Evolutionary conservation across 1,140 invertebrate species (phyloP), one percentile per base, ranked within the genome.

Genomic region (Panulirus ornatus): DNA sequence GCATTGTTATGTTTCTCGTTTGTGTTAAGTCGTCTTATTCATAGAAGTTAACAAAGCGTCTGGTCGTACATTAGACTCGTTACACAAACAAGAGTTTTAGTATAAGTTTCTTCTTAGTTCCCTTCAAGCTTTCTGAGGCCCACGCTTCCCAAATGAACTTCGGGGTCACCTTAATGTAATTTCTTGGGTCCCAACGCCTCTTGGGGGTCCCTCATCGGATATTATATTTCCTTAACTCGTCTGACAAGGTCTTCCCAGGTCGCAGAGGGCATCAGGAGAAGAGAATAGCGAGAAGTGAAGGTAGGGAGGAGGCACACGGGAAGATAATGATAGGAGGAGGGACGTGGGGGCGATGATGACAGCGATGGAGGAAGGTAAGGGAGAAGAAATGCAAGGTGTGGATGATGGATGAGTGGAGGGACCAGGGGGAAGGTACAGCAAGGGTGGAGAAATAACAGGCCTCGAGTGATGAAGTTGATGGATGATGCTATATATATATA

Each of bases 341-440:
- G 58, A 66, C n/a, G n/a, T 66, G 58, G 27, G n/a, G 58, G n/a
- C 58, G n/a, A 66, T 66, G 30, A 66, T 66, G 58, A 22, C 27
- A 27, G 22, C 8, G 54, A 58, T 19, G n/a, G 44, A 47, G 22
- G 58, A 66, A 27, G 58, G 11, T 58, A 11, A 27, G 22, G 58
- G n/a, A 66, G 58, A 8, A 22, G n/a, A 66, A n/a, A 5, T n/a
- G 11, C 58, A 30, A 27, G 54, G 14, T 19, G 19, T 30, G 58
- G 58, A 27, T 30, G 58, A 30, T 66, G n/a, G 58, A 66, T 66
- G 58, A 19, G 54, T 58, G 54, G 54, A 14, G 54, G 54, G 58
- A 9, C 6, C 58, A n/a, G 58, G 58, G 5, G 58, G 30, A 66
- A 66, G 58, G 27, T 66, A 27, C 27, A 66, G 54, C 14, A 58